These are phyloP conservation scores for Talpa occidentalis DNA, from an alignment of 2,113 vertebrate species.

Conservation along the genomic window DNA sequence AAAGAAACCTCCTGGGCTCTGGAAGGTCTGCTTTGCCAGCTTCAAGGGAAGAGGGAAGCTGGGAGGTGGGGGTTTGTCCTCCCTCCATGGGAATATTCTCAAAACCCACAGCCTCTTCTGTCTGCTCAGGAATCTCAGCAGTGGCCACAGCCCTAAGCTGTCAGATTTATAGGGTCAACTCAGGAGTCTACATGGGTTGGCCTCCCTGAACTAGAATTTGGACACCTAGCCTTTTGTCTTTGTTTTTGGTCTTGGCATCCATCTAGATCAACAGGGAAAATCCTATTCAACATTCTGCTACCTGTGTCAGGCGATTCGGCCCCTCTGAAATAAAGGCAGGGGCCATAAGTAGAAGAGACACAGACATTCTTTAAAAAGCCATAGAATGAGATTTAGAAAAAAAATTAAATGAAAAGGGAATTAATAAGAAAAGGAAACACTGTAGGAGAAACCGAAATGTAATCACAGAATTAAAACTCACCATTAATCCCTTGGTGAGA, in stretches of 20 bases:
- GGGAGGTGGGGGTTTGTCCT: not conserved
- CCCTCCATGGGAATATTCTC: not conserved
- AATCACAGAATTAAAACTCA: slow-evolving; percentile 77
- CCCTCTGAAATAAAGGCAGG: not conserved
- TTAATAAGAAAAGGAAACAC: slow-evolving; percentile 72
- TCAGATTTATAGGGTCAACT: not conserved
- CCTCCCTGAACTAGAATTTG: not conserved
- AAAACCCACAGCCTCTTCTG: not conserved
- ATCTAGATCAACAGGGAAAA: not conserved
- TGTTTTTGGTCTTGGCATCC: not conserved
- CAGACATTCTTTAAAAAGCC: slow-evolving; percentile 23
- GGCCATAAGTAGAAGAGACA: not conserved
- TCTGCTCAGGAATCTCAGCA: not conserved
- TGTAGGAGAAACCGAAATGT: slow-evolving; percentile 72
- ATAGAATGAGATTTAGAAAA: not conserved
- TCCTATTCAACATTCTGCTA: not conserved
- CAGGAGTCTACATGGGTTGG: not conserved
- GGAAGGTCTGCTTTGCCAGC: not conserved
- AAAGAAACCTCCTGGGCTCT: not conserved
- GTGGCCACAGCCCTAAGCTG: not conserved
- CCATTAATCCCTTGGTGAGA: slow-evolving; percentile 73
- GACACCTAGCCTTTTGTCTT: not conserved
- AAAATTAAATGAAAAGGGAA: slow-evolving; percentile 54
- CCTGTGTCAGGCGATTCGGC: not conserved
- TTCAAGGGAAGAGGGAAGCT: not conserved